A percentile compares a stretch with the other conserved stretches of the same genome.
Evolutionary conservation across 2,888 invertebrate species (phyloP).

Genomic region (Melieria crassipennis): DNA sequence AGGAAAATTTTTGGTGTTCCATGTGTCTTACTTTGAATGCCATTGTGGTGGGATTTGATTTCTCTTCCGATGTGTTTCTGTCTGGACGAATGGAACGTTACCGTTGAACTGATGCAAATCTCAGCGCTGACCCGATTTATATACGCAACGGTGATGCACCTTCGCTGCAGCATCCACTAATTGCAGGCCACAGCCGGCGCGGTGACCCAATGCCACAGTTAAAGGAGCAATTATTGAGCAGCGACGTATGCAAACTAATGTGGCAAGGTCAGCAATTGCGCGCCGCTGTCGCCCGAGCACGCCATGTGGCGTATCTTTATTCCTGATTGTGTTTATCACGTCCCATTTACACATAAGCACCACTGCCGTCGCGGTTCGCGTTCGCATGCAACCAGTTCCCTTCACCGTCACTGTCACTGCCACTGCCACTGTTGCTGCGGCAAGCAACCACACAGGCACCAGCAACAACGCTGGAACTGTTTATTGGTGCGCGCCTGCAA

Average conservation of each 20-base stretch:
- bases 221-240: conserved; percentile 41
- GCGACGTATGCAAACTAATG: conserved; percentile 20
- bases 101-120: conserved; percentile 47
- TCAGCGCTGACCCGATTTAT: conserved; percentile 43
- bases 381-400: conserved; percentile 40
- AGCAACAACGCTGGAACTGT: too few species aligned
- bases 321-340: conserved; percentile 27
- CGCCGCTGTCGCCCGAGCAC: not conserved
- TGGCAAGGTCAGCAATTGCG: conserved; percentile 24
- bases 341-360: conserved; percentile 15
- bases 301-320: not conserved
- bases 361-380: conserved; percentile 2
- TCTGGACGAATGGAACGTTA: not conserved
- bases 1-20: not conserved
- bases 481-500: too few species aligned
- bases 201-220: conserved; percentile 53
- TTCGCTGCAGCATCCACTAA: not conserved
- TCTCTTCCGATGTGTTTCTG: conserved; percentile 24
- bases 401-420: conserved; percentile 35
- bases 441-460: too few species aligned
- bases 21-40: conserved; percentile 51
- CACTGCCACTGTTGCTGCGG: not conserved
- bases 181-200: conserved; percentile 2
- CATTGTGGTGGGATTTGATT: conserved; percentile 45
- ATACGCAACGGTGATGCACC: conserved; percentile 14